phyloP scores from a whole-genome alignment of 2,797 vertebrate genomes.

The Falco concolor region DNA sequence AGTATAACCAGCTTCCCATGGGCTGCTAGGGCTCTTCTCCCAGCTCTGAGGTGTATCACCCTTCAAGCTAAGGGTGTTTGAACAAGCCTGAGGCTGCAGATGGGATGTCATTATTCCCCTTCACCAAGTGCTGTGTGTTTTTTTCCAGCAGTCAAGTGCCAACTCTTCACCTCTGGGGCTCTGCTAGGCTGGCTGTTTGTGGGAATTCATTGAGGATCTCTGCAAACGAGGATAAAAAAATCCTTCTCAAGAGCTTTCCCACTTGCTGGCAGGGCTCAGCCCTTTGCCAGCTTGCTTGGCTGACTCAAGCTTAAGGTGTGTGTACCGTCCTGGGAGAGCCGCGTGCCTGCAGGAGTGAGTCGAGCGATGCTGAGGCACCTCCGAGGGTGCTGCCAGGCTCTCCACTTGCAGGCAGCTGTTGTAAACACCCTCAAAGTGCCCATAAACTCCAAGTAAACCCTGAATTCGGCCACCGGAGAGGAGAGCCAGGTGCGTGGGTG shows the following conservation, averaged over 20 bases:
- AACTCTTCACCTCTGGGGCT: background rate
- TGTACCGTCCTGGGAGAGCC: rapidly evolving
- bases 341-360: background rate
- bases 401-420: background rate
- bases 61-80: background rate
- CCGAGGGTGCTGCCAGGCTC: background rate
- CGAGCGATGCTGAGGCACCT: background rate
- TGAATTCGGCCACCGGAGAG: rapidly evolving
- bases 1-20: background rate
- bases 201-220: background rate
- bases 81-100: background rate
- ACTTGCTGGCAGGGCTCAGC: background rate
- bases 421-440: background rate
- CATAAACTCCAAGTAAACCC: background rate
- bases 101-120: background rate
- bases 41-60: background rate
- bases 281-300: background rate
- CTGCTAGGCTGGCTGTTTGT: background rate
- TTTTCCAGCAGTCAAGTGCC: background rate
- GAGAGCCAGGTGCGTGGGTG: background rate
- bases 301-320: background rate
- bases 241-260: background rate
- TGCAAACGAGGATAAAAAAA: background rate
- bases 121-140: background rate
- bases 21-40: background rate